Base-by-base conservation (phyloP, 1,140 invertebrate genomes). In the Heliothis virescens region DNA sequence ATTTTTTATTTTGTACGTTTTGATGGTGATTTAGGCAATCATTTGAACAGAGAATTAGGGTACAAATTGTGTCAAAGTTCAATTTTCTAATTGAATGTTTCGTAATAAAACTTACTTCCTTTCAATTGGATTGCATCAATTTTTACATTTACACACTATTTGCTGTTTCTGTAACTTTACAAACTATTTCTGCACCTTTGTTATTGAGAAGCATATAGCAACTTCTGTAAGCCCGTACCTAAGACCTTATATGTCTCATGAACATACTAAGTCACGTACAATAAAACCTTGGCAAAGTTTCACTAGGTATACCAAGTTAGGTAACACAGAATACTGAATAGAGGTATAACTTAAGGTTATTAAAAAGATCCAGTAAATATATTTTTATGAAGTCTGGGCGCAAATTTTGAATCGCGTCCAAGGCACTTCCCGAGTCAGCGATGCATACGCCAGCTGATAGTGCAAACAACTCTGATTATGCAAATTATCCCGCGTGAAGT, bases 391-490 rank as follows among this genome's bases (percentile, higher is more conserved):
- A 29, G 21, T 53, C 13, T 29, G 21, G 69, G 53, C 52, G 21
- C n/a, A 55, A 57, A 15, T 69, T 21, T 72, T 72, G 69, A 72
- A 72, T 34, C 29, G 26, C 16, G 9, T 72, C 69, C 69, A 72
- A 72, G 48, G 47, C 67, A 71, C 67, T 72, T 57, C n/a, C n/a
- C 52, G 53, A 72, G 18, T 72, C 69, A 57, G 69, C 69, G 29
- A 57, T 16, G 53, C 69, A 57, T 55, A n/a, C 5, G 52, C 69
- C 50, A 72, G 69, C 67, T 72, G 52, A 72, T 72, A 57, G n/a
- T 10, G 29, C 69, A 72, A 72, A 72, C 69, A 72, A 57, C 26
- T 57, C 5, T 57, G 69, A 72, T 72, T 72, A 72, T 72, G 69
- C 69, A 72, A 72, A 72, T 72, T 72, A 57, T 50, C 53, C 53